These are phyloP conservation scores for Aphelenchoides besseyi DNA, from an alignment of 1,140 invertebrate genomes.

Conservation along the genomic window DNA sequence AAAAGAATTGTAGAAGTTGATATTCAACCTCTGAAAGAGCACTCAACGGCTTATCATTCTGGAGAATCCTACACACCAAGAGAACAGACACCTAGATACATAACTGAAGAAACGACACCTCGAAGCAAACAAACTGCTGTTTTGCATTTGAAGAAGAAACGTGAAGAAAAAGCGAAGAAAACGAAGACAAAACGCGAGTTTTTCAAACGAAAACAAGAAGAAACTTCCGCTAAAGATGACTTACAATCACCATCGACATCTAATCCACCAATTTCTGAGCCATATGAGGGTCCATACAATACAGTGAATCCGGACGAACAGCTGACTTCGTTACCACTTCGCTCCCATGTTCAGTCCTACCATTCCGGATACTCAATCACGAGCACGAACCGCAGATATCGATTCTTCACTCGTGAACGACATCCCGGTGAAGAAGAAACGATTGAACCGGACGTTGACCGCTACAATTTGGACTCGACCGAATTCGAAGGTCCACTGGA, in stretches of 20 bases:
- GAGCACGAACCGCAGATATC: background rate
- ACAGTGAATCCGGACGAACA: background rate
- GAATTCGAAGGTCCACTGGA: slow-evolving; percentile 1
- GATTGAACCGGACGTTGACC: slow-evolving; percentile 33
- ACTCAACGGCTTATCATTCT: background rate
- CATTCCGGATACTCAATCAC: background rate
- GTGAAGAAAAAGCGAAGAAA: background rate
- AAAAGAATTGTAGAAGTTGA: background rate
- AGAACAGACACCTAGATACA: too few relatives aligned
- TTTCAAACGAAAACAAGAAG: background rate
- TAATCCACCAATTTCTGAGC: background rate
- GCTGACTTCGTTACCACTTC: background rate
- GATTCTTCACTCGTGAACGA: slow-evolving; percentile 26
- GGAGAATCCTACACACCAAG: background rate
- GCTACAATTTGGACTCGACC: background rate
- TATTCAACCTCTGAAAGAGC: background rate
- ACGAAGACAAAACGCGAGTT: background rate
- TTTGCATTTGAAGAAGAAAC: background rate
- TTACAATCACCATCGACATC: background rate
- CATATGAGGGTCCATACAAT: background rate
- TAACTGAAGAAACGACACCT: too few relatives aligned
- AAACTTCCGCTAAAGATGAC: background rate
- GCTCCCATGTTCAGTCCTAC: background rate
- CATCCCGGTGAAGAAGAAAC: slow-evolving; percentile 48
- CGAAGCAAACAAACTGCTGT: background rate